Percentiles rank a stretch among this genome's conserved stretches.
phyloP scores from a whole-genome alignment of 2,797 vertebrate species.

The Muscicapa comitata region DNA sequence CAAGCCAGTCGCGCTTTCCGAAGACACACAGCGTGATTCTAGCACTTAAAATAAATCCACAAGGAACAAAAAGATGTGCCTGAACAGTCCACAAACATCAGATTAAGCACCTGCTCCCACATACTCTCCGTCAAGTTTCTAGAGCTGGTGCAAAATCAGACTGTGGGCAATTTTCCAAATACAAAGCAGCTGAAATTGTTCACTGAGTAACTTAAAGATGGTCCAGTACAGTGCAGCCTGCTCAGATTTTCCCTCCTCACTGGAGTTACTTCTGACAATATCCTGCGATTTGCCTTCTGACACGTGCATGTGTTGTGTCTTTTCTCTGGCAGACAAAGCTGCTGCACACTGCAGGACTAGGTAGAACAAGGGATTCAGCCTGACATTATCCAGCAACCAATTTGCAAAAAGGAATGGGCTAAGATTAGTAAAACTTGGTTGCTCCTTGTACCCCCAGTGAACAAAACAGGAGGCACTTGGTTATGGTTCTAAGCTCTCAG shows the following conservation, averaged over 20 bases:
- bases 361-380: neutral
- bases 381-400: accelerated
- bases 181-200: neutral
- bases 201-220: accelerated
- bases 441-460: accelerated
- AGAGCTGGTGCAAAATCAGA: neutral
- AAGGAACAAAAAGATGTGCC: neutral
- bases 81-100: too few species aligned
- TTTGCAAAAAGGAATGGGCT: neutral
- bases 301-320: accelerated
- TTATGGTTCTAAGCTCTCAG: neutral
- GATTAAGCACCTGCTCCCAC: neutral
- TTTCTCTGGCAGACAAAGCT: neutral
- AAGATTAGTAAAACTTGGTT: neutral
- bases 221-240: neutral
- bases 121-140: too few species aligned
- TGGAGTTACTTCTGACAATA: neutral
- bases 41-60: neutral
- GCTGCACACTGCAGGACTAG: accelerated
- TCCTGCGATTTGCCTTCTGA: neutral
- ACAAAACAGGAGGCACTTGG: neutral
- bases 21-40: accelerated
- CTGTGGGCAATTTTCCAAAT: neutral
- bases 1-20: accelerated
- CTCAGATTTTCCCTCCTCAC: neutral